phyloP scores from a whole-genome alignment of 2,113 vertebrate genomes.

The Phalacrocorax aristotelis region DNA sequence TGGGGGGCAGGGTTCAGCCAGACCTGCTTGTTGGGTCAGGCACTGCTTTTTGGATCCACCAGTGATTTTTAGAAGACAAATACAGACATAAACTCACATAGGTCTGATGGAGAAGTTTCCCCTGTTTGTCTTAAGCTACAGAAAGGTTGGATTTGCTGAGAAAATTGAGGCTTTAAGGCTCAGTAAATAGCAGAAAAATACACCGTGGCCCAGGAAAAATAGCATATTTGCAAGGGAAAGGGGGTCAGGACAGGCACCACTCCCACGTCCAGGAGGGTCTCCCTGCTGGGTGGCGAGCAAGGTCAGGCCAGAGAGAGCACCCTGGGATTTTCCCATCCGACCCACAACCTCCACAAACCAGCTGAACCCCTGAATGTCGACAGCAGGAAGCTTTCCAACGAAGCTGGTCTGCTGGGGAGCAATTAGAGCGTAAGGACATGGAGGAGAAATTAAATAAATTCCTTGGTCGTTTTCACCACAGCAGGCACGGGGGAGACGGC shows the following conservation, averaged over 20 bases:
- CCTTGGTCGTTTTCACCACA: background rate
- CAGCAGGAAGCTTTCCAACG: background rate
- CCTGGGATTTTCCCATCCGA: background rate
- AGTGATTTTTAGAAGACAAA: background rate
- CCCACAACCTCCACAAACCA: background rate
- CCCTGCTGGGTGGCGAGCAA: background rate
- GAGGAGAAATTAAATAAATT: background rate
- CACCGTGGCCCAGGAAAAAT: background rate
- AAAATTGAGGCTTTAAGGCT: background rate
- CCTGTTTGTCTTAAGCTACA: background rate
- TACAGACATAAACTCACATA: accelerated
- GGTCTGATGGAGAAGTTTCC: background rate
- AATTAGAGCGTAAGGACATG: background rate
- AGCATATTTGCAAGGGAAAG: background rate
- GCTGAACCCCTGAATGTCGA: background rate
- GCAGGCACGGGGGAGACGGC: background rate
- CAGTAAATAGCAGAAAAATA: slow-evolving; percentile 24
- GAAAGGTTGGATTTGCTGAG: background rate
- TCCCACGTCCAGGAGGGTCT: background rate
- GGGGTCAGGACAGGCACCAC: background rate
- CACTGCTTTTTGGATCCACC: background rate
- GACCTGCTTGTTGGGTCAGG: background rate
- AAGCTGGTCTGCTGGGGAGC: slow-evolving; percentile 5
- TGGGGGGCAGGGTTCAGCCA: background rate
- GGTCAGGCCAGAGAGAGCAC: background rate